phyloP scores from a whole-genome alignment of 2,888 invertebrate genomes.

The Gari tellinella region DNA sequence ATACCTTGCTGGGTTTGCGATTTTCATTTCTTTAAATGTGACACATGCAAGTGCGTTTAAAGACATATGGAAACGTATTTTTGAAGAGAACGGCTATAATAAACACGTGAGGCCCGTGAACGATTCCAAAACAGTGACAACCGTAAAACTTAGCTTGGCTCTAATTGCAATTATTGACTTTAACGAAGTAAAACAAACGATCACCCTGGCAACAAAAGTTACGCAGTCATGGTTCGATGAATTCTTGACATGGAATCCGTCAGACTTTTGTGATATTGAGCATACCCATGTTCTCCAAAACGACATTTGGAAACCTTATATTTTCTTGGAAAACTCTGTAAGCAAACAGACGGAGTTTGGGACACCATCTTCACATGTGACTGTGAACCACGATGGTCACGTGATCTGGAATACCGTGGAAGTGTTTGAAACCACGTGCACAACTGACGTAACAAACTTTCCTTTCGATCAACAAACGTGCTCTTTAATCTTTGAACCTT shows the following conservation, averaged over 20 bases:
- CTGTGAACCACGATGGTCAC: constrained; percentile 17
- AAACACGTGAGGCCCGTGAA: constrained; percentile 40
- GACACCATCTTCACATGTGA: constrained; percentile 36
- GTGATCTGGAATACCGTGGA: constrained; percentile 46
- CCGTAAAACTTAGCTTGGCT: constrained; percentile 31
- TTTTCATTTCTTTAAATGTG: no score
- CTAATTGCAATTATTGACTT: constrained; percentile 50
- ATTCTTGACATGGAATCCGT: constrained; percentile 46
- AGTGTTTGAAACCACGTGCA: constrained; percentile 43
- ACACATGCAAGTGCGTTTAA: background rate
- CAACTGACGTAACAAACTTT: constrained; percentile 44
- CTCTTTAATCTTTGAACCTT: constrained; percentile 41
- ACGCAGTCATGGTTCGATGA: constrained; percentile 44
- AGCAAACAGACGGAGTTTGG: constrained; percentile 39
- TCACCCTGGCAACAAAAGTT: constrained; percentile 39
- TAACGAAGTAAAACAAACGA: constrained; percentile 50
- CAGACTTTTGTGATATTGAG: constrained; percentile 18
- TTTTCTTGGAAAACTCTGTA: constrained; percentile 48
- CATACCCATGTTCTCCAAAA: constrained; percentile 37
- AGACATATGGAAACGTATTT: constrained; percentile 32
- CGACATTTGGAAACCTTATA: constrained; percentile 37
- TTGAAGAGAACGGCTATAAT: constrained; percentile 32
- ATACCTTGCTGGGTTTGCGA: no score
- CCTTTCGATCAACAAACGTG: constrained; percentile 53
- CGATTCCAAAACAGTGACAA: constrained; percentile 26